Base-by-base conservation (phyloP, 2,797 vertebrate species). In the Sebastes ruberrimus region DNA sequence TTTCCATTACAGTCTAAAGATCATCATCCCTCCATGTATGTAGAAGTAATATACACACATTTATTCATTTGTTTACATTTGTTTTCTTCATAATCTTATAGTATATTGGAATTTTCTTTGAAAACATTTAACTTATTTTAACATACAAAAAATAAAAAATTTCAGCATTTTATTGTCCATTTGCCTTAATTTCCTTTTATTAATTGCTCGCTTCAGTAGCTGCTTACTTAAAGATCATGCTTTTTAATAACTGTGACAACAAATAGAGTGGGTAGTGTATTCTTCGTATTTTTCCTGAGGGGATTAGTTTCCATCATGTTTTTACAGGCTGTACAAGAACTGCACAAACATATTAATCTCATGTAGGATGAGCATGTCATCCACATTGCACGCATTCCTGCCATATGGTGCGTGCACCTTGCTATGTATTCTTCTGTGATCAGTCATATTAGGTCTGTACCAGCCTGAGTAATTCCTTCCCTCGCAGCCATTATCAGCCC, bases 401-500 rank as follows among this genome's bases (percentile, higher is more conserved):
- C 56, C 25, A 32, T 74, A 14, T 22, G 38, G 16, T 52, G 30
- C 11, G 23, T 35, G 10, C 66, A 78, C 71, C 27, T 75, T 71
- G 49, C 33, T 28, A 4, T 53, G 6, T 68, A 68, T 72, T 81
- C 35, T 25, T 55, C 38, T 22, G 28, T 76, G 32, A 56, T 78
- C 63, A 42, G 56, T 67, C 72, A 61, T 16, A 52, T 66, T 46
- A 27, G 32, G 59, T 67, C 60, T 60, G 9, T 23, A 30, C 73
- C 32, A 62, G 61, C 35, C 32, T 75, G 56, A 80, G 57, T 78
- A 74, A 30, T 75, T 77, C 65, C 64, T 60, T 64, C 42, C 63
- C 73, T 70, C 18, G 2, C 68, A 74, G 79, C 46, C 42, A 65
- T 77, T 69, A 82, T 73, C 71, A 76, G 67, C 27, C 49, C 35